Evolutionary conservation across 2,113 vertebrate species (phyloP).

Genomic region (Anguilla rostrata): DNA sequence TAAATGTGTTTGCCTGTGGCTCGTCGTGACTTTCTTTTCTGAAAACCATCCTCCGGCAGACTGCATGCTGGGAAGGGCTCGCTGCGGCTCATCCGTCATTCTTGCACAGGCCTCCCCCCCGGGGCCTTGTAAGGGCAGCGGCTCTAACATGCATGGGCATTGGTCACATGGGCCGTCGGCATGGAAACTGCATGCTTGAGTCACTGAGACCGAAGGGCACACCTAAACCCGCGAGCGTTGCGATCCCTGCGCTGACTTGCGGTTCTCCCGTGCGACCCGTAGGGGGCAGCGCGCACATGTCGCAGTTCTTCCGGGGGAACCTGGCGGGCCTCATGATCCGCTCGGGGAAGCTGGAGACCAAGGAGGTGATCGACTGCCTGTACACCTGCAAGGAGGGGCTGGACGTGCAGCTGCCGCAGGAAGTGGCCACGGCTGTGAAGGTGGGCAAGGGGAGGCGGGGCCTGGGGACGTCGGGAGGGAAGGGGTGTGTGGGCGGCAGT

Average conservation of each 20-base stretch:
- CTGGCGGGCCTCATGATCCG: constrained; percentile 91
- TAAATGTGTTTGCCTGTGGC: neutral
- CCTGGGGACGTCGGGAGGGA: neutral
- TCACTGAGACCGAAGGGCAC: constrained; percentile 7
- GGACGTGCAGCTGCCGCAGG: constrained; percentile 81
- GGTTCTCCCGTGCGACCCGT: constrained; percentile 10
- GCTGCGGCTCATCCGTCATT: constrained; percentile 50
- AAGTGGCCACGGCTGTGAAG: constrained; percentile 79
- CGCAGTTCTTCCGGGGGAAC: constrained; percentile 91
- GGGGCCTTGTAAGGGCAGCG: constrained; percentile 46
- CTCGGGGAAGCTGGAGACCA: constrained; percentile 89
- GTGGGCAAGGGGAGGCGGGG: constrained; percentile 58
- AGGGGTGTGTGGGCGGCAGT: too few species aligned
- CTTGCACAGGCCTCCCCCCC: constrained; percentile 29
- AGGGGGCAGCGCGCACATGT: constrained; percentile 86
- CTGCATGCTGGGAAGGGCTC: constrained; percentile 74
- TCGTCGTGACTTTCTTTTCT: constrained; percentile 1
- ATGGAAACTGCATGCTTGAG: constrained; percentile 57
- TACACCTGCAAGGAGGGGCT: constrained; percentile 98
- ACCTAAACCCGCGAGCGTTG: neutral
- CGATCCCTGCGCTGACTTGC: neutral
- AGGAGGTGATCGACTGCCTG: constrained; percentile 95
- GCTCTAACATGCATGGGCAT: constrained; percentile 87
- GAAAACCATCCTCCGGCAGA: constrained; percentile 31
- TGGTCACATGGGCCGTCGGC: constrained; percentile 45